These are phyloP conservation scores for Magallana nippona DNA, from an alignment of 2,888 invertebrate species.

Conservation along the genomic window DNA sequence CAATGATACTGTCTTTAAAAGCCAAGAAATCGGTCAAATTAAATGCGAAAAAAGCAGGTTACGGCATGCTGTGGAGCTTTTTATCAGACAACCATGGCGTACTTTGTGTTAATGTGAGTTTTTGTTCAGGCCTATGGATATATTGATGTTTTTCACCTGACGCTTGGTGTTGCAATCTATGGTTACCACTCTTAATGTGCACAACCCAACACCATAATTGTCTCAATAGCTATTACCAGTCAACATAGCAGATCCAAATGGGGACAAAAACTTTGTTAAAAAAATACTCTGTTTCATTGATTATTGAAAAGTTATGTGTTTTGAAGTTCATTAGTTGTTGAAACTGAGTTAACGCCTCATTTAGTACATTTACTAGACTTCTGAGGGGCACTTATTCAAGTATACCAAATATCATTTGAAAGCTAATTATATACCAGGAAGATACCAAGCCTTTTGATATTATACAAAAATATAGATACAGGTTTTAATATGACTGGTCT, in stretches of 20 bases:
- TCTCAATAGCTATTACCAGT: slow-evolving; percentile 18
- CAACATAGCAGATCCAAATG: background rate
- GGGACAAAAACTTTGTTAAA: too few relatives aligned
- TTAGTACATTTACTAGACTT: too few relatives aligned
- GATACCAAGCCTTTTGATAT: too few relatives aligned
- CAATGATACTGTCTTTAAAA: background rate
- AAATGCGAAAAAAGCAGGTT: slow-evolving; percentile 12
- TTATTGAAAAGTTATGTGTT: too few relatives aligned
- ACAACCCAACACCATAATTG: slow-evolving; percentile 9
- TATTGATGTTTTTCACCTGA: slow-evolving; percentile 17
- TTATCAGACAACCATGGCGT: slow-evolving; percentile 7
- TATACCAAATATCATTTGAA: too few relatives aligned
- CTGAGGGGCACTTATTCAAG: too few relatives aligned
- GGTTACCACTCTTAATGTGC: slow-evolving; percentile 5
- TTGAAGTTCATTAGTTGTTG: too few relatives aligned
- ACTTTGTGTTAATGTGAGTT: background rate
- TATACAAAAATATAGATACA: too few relatives aligned
- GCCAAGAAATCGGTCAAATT: slow-evolving; percentile 25
- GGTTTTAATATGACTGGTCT: too few relatives aligned
- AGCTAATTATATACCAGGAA: too few relatives aligned
- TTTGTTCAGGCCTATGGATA: background rate
- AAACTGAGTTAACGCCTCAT: too few relatives aligned
- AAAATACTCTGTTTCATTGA: too few relatives aligned
- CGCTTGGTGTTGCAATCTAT: background rate
- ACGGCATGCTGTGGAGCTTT: background rate